Evolutionary conservation across 2,797 vertebrate genomes (phyloP), one percentile per base, ranked within the genome.

Genomic region (Myotis planiceps): DNA sequence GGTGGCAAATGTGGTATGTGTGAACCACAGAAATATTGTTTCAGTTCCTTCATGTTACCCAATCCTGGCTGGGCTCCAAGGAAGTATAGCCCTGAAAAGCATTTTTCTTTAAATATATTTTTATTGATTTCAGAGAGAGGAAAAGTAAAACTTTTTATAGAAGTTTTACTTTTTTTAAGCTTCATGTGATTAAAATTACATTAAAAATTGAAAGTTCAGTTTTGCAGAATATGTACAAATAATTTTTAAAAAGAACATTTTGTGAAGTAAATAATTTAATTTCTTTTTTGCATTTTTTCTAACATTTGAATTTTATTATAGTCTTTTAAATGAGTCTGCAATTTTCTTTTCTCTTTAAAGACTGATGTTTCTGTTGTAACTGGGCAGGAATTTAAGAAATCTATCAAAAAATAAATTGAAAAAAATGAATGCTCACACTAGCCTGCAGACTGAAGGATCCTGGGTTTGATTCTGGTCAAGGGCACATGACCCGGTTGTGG

Each of bases 11-110:
- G 25, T 71, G 68, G 9, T 74, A 37, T 55, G 42, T 95, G 89
- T 65, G 63, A 96, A 90, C 65, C 96, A 60, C 83, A 96, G 92
- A 96, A 91, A 95, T 63, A 74, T 21, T 89, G 71, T 81, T 60
- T 92, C 78, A 71, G 89, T 85, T 96, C 23, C 53, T 95, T 87
- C 69, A 34, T 81, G 86, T 93, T 96, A 89, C 78, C 87, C 76
- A 93, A 84, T 72, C 45, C 32, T 91, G 88, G 66, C 53, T 53
- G 27, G 53, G 27, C 25, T 86, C 37, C 91, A 86, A 83, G 80
- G 63, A 79, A 95, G 25, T 29, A 47, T 23, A 21, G 39, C n/a
- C 29, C 60, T 69, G 27, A 82, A 83, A 93, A 94, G 23, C 13
- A 51, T 78, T 76, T 60, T 60, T 60, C 58, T 29, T 60, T 60